phyloP scores from a whole-genome alignment of 2,797 vertebrate genomes.

The Danionella dracula region DNA sequence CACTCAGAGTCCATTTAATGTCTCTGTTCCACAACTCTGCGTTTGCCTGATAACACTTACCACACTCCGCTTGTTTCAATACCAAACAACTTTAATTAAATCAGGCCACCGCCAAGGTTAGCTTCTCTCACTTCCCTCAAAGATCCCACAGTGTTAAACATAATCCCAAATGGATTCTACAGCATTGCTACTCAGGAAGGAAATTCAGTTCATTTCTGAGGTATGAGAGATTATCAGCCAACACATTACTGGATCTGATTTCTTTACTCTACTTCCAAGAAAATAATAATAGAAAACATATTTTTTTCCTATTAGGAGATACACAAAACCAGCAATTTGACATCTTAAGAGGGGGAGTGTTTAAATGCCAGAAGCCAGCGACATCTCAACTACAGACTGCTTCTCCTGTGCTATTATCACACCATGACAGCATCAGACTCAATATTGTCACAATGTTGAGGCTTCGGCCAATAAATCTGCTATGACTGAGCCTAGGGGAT shows the following conservation, averaged over 20 bases:
- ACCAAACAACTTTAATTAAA: conserved; percentile 43
- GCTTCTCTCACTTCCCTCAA: conserved; percentile 22
- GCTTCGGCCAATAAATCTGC: conserved; percentile 60
- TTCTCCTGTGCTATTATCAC: conserved; percentile 48
- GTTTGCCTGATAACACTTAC: conserved; percentile 46
- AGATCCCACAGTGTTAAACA: conserved; percentile 6
- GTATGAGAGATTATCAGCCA: background rate
- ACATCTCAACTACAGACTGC: conserved; percentile 33
- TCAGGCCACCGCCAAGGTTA: conserved; percentile 32
- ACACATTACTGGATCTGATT: background rate
- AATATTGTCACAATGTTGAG: conserved; percentile 53
- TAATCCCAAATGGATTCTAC: conserved; percentile 11
- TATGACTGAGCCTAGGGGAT: conserved; percentile 55
- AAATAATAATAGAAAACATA: too few relatives aligned
- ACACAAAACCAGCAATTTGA: too few relatives aligned
- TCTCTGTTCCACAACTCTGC: conserved; percentile 41
- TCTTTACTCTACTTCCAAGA: background rate
- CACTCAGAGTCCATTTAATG: conserved; percentile 37
- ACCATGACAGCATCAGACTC: conserved; percentile 57
- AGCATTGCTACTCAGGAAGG: background rate
- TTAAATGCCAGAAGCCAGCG: conserved; percentile 32
- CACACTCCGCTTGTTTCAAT: conserved; percentile 45
- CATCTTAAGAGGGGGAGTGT: too few relatives aligned
- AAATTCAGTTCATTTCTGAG: background rate
- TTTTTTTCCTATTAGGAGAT: too few relatives aligned